Evolutionary conservation across 2,113 vertebrate species (phyloP), one percentile per base, ranked within the genome.

Genomic region (Mungos mungo): DNA sequence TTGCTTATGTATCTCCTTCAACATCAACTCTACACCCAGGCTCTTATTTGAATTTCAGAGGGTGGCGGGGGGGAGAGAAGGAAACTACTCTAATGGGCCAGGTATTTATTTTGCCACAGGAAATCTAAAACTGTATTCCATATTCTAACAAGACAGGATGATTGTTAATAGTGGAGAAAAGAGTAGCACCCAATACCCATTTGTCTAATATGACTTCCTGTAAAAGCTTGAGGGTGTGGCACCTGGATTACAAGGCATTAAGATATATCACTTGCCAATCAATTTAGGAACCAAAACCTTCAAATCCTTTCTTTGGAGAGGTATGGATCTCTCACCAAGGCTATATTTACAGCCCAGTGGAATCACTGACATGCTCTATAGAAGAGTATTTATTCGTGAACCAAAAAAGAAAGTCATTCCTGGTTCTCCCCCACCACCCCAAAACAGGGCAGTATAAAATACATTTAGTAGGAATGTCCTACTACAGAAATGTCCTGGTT

Each of bases 401-500:
- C 31, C 18, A 72, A 80, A 90, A 66, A 63, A 13, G 71, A 50
- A 72, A 41, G 72, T 18, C 71, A 38, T 19, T 92, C 18, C 54
- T 29, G 9, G 71, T 13, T 41, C 52, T 85, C 8, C 14, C 19
- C 2, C n/a, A n/a, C 60, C 29, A 83, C 57, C 81, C 76, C 35
- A 52, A 90, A 81, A 71, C 63, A 86, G 84, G 63, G 60, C n/a
- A 45, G 18, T 60, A 12, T n/a, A 41, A 71, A 50, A 90, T 80
- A 38, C 90, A 69, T 45, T 95, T 87, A 84, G 74, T 31, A 71
- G 69, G 74, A 47, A 77, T 77, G 74, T 96, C 96, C 74, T 77
- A 77, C 95, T 80, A 77, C 90, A 96, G 94, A 54, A 89, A 93
- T 79, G 93, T 86, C 96, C 96, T 91, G 71, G 52, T 97, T 97